Conservation (phyloP, 2,797 vertebrate genomes). For the Sebastes aleutianus region DNA sequence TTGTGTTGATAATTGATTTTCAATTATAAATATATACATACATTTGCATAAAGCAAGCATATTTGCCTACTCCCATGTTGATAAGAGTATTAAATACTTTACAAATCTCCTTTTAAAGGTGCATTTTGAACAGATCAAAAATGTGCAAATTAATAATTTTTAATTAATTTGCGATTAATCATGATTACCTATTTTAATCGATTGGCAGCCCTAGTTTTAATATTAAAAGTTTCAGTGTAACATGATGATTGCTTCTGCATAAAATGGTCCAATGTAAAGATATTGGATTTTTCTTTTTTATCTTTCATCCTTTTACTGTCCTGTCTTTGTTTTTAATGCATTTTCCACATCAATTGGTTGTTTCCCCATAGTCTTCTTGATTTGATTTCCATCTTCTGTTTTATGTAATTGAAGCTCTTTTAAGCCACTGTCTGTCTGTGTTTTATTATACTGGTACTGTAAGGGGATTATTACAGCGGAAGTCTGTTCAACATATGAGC, state of each 20-base stretch:
- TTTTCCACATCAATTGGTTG: not conserved
- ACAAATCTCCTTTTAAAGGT: no score
- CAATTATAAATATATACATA: no score
- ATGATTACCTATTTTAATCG: no score
- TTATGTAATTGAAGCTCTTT: not conserved
- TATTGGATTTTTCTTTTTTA: not conserved
- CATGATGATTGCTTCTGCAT: not conserved
- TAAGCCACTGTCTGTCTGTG: not conserved
- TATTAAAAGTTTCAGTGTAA: not conserved
- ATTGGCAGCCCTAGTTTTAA: not conserved
- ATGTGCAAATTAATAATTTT: accelerated
- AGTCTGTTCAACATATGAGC: not conserved
- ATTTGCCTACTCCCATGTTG: no score
- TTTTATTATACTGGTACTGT: not conserved
- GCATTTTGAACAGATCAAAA: no score
- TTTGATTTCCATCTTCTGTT: not conserved
- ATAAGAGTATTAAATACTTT: no score
- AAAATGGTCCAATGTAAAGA: not conserved
- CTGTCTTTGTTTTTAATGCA: not conserved
- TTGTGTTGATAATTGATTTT: no score
- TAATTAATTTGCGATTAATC: no score
- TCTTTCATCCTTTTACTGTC: not conserved
- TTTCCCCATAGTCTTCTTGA: not conserved
- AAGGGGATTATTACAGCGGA: not conserved
- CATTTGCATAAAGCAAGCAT: no score